phyloP scores from a whole-genome alignment of 2,888 invertebrate genomes.

The Chromoteleia sp. region DNA sequence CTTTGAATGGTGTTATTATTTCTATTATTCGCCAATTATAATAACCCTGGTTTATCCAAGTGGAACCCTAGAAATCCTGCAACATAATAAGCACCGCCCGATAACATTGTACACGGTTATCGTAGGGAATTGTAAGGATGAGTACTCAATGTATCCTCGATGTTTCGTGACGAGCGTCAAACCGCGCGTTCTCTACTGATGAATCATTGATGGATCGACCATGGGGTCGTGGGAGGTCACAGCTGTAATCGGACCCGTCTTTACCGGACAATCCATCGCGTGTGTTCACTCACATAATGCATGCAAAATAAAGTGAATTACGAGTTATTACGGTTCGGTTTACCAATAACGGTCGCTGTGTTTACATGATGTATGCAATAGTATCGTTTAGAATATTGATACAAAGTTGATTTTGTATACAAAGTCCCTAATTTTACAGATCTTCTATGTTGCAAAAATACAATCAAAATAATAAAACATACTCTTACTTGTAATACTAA shows the following conservation, averaged over 20 bases:
- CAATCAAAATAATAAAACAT: not conserved
- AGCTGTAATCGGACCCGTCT: conserved; percentile 79
- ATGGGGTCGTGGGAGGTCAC: conserved; percentile 82
- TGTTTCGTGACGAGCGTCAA: conserved; percentile 76
- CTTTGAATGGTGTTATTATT: not conserved
- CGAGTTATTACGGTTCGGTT: conserved; percentile 73
- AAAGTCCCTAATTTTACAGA: conserved; percentile 31
- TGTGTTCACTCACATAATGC: conserved; percentile 72
- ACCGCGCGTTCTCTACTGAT: conserved; percentile 76
- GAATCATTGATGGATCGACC: conserved; percentile 83
- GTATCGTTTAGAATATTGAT: conserved; percentile 42
- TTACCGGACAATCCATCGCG: conserved; percentile 69
- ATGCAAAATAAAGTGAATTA: conserved; percentile 77
- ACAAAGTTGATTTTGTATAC: conserved; percentile 23
- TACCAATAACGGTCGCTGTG: conserved; percentile 74
- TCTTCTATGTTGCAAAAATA: conserved; percentile 2
- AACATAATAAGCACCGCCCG: conserved; percentile 33
- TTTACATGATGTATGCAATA: conserved; percentile 72
- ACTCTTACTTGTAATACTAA: too few species aligned
- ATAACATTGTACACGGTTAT: conserved; percentile 49
- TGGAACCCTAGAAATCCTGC: conserved; percentile 30
- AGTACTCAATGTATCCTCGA: conserved; percentile 54
- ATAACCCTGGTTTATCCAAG: not conserved
- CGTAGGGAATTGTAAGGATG: conserved; percentile 51
- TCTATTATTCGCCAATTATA: not conserved